Conservation (phyloP, 2,797 vertebrate genomes). For the Garrulus glandarius region DNA sequence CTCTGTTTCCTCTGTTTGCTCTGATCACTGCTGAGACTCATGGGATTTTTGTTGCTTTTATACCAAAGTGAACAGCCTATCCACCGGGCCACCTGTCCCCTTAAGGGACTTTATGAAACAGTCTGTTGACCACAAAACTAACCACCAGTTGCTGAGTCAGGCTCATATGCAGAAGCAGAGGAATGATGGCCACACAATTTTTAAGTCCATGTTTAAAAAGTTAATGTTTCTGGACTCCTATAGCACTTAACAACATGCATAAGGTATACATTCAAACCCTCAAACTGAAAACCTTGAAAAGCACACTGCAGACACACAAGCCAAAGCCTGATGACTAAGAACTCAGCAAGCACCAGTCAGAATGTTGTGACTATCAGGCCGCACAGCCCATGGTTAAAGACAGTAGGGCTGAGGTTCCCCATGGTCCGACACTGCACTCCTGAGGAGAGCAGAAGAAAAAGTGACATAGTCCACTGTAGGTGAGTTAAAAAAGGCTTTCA, state of each 20-base stretch:
- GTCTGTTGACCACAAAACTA: conserved; percentile 65
- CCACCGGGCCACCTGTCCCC: conserved; percentile 47
- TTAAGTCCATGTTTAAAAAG: neutral
- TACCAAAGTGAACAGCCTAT: conserved; percentile 12
- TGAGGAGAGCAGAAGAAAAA: neutral
- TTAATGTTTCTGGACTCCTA: neutral
- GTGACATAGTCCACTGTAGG: neutral
- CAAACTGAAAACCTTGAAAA: neutral
- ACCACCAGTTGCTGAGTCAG: conserved; percentile 48
- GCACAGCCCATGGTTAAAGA: neutral
- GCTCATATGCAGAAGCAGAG: neutral
- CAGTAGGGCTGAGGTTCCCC: neutral
- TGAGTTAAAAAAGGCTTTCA: neutral
- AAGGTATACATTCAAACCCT: neutral
- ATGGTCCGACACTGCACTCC: neutral
- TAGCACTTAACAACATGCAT: neutral
- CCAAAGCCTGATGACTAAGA: neutral
- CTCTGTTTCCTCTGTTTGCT: conserved; percentile 20
- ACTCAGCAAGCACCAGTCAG: neutral
- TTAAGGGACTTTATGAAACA: conserved; percentile 65
- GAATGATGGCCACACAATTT: conserved; percentile 51
- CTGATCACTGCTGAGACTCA: conserved; percentile 16
- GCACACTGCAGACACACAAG: neutral
- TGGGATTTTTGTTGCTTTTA: conserved; percentile 61
- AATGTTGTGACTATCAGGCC: neutral